A percentile compares a stretch with the other conserved stretches of the same genome.
phyloP scores from a whole-genome alignment of 2,797 vertebrate species.

The Petrocephalus sullivani region DNA sequence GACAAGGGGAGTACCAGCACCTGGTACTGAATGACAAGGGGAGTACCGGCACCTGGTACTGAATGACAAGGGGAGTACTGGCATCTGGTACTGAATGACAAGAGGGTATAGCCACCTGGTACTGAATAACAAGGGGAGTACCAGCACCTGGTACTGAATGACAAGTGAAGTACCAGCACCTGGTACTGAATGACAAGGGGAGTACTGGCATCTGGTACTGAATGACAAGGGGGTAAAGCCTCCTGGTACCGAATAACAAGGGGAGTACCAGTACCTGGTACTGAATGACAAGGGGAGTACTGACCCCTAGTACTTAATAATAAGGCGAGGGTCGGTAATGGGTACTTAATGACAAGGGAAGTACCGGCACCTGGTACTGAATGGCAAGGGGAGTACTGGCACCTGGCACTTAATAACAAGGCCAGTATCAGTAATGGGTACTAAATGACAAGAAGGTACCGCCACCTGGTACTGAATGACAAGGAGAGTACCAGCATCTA shows the following conservation, averaged over 20 bases:
- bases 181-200: no score
- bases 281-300: background rate
- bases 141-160: no score
- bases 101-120: no score
- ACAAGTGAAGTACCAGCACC: no score
- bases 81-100: no score
- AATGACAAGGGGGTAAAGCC: background rate
- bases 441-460: background rate
- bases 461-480: background rate
- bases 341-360: background rate
- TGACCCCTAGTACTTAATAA: background rate
- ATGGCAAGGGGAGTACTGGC: background rate
- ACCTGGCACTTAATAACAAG: background rate
- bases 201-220: background rate
- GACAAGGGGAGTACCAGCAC: no score
- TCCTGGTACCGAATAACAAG: no score
- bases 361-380: background rate
- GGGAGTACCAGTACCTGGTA: no score
- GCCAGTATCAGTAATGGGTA: background rate
- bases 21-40: background rate
- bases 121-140: no score
- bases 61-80: no score
- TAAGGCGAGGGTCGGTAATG: accelerated
- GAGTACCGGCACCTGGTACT: no score
- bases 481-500: no score